phyloP scores from a whole-genome alignment of 2,113 vertebrate species.

The Colaptes auratus region DNA sequence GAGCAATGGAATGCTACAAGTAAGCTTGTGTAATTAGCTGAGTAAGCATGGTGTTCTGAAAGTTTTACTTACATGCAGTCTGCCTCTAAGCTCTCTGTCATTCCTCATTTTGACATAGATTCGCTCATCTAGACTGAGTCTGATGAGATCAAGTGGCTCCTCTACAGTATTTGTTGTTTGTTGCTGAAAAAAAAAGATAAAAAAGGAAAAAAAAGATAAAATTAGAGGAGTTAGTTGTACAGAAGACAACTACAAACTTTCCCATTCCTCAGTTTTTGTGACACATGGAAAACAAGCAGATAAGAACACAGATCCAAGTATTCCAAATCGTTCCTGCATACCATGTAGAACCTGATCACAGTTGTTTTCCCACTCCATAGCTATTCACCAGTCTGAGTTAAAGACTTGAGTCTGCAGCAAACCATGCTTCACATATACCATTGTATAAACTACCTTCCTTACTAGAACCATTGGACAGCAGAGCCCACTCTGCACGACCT shows the following conservation, averaged over 20 bases:
- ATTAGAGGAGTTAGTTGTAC: background rate
- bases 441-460: background rate
- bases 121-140: constrained; percentile 94
- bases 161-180: constrained; percentile 95
- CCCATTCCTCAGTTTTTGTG: background rate
- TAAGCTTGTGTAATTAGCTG: background rate
- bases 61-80: constrained; percentile 87
- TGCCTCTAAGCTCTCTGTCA: constrained; percentile 92
- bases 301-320: background rate
- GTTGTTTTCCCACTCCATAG: rapidly evolving
- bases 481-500: rapidly evolving
- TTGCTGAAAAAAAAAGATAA: constrained; percentile 78
- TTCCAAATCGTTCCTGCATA: background rate
- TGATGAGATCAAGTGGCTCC: constrained; percentile 94
- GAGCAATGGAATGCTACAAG: background rate
- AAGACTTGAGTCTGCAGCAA: background rate
- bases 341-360: rapidly evolving
- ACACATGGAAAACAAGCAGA: background rate
- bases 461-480: rapidly evolving
- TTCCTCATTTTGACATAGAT: constrained; percentile 99
- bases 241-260: background rate
- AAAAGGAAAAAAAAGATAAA: background rate
- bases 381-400: background rate
- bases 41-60: rapidly evolving
- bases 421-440: rapidly evolving